phyloP scores from a whole-genome alignment of 2,113 vertebrate genomes.

The Varanus komodoensis region DNA sequence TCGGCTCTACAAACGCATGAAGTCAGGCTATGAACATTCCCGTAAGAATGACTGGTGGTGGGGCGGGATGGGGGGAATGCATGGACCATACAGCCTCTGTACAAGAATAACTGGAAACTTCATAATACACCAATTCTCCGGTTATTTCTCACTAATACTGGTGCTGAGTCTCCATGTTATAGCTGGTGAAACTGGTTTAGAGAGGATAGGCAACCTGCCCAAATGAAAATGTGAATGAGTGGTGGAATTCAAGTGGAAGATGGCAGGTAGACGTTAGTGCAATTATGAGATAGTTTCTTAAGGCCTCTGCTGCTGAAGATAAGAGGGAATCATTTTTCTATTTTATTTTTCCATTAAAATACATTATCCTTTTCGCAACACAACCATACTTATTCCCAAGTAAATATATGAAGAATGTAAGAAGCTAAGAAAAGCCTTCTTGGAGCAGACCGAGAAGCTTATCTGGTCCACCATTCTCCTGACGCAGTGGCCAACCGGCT shows the following conservation, averaged over 20 bases:
- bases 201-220: neutral
- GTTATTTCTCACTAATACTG: neutral
- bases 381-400: too few species aligned
- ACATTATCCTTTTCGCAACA: too few species aligned
- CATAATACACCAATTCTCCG: neutral
- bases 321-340: neutral
- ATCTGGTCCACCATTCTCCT: too few species aligned
- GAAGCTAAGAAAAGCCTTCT: too few species aligned
- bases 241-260: neutral
- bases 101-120: neutral
- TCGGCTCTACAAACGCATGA: slow-evolving; percentile 94
- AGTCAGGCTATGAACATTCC: slow-evolving; percentile 88
- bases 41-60: slow-evolving; percentile 80
- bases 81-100: neutral
- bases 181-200: neutral
- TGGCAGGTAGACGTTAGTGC: neutral
- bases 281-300: neutral
- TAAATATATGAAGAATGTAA: too few species aligned
- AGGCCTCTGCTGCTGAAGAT: neutral
- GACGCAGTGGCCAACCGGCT: too few species aligned
- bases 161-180: neutral
- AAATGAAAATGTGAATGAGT: neutral
- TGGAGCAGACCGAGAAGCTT: too few species aligned
- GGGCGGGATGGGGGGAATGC: neutral
- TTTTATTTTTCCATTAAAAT: too few species aligned